These are phyloP conservation scores for Glomeris marginata DNA, from an alignment of 2,888 invertebrate species.

Conservation along the genomic window DNA sequence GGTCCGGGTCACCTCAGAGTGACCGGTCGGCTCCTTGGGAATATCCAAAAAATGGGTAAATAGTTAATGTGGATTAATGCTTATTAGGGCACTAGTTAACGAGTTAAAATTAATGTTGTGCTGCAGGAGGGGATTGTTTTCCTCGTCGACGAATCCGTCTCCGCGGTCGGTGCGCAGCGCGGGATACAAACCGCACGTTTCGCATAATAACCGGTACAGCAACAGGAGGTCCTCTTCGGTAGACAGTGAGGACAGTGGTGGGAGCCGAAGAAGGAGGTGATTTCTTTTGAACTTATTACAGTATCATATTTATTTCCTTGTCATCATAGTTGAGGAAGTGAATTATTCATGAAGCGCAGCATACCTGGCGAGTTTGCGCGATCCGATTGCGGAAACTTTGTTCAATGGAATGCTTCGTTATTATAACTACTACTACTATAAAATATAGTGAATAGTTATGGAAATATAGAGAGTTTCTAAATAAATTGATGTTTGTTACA, in stretches of 20 bases:
- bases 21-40: slow-evolving; percentile 69
- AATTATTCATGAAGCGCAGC: too few species aligned
- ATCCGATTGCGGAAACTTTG: too few species aligned
- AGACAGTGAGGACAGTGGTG: slow-evolving; percentile 19
- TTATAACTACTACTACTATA: too few species aligned
- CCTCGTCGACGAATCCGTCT: slow-evolving; percentile 29
- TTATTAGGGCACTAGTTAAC: background rate
- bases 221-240: slow-evolving; percentile 17
- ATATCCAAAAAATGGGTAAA: slow-evolving; percentile 51
- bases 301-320: too few species aligned
- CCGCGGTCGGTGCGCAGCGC: slow-evolving; percentile 55
- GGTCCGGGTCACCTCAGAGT: slow-evolving; percentile 49
- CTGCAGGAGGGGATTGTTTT: slow-evolving; percentile 20
- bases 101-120: slow-evolving; percentile 2
- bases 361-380: too few species aligned
- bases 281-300: background rate
- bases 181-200: slow-evolving; percentile 15
- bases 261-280: slow-evolving; percentile 19
- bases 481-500: slow-evolving; percentile 39
- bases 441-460: too few species aligned
- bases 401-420: too few species aligned
- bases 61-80: slow-evolving; percentile 1
- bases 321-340: too few species aligned
- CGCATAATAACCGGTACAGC: slow-evolving; percentile 12
- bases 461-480: too few species aligned